Evolutionary conservation across 1,140 invertebrate species (phyloP).

Genomic region (Leptinotarsa texana): DNA sequence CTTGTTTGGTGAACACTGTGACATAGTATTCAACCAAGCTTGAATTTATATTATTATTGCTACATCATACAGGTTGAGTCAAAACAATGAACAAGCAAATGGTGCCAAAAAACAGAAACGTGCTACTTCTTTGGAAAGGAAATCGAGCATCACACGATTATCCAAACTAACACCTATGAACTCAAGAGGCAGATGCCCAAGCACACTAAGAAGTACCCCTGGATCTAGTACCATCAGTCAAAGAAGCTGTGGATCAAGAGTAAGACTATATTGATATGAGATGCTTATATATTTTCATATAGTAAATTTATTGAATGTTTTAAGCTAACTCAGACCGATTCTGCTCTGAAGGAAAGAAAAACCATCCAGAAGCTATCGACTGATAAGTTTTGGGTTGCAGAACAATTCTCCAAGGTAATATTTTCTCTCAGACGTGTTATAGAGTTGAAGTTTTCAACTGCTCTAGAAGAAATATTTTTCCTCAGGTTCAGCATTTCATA

Average conservation of each 20-base stretch:
- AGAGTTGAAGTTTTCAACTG: not conserved
- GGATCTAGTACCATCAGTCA: not conserved
- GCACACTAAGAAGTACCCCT: not conserved
- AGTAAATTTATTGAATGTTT: not conserved
- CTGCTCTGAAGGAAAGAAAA: constrained; percentile 7
- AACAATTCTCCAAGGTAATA: constrained; percentile 29
- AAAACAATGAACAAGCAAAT: not conserved
- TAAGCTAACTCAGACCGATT: not conserved
- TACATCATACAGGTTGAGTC: not conserved
- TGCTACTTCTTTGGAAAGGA: not conserved
- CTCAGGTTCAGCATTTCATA: constrained; percentile 18
- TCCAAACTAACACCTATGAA: constrained; percentile 13
- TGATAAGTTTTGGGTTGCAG: constrained; percentile 30
- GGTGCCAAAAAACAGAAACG: not conserved
- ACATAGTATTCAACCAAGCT: not conserved
- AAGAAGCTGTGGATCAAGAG: not conserved
- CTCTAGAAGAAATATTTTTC: not conserved
- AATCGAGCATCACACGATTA: not conserved
- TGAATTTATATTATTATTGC: not conserved
- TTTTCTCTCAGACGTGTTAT: not conserved
- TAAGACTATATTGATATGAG: not conserved
- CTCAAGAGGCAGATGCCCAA: not conserved
- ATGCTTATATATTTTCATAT: not conserved
- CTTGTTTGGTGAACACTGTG: too few relatives aligned
- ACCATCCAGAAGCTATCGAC: constrained; percentile 8